A percentile compares a stretch with the other conserved stretches of the same genome.
Evolutionary conservation across 2,888 invertebrate species (phyloP).

Genomic region (Hofmannophila pseudospretella): DNA sequence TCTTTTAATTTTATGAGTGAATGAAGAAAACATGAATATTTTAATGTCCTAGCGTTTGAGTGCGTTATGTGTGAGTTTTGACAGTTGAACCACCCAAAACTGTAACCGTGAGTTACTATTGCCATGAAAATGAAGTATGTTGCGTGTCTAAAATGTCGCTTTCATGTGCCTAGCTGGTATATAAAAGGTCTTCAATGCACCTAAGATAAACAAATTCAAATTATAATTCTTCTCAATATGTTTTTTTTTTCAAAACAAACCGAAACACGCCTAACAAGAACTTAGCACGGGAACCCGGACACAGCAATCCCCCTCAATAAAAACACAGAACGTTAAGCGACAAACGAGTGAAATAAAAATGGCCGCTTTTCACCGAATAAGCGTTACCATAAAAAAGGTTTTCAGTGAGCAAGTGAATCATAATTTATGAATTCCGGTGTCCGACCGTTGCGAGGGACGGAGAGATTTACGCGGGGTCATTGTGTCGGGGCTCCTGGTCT

Average conservation of each 20-base stretch:
- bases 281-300: slow-evolving; percentile 12
- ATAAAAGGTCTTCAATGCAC: too few species aligned
- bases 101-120: too few species aligned
- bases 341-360: slow-evolving; percentile 69
- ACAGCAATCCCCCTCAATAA: slow-evolving; percentile 31
- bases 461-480: slow-evolving; percentile 75
- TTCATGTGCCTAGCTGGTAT: too few species aligned
- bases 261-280: slow-evolving; percentile 13
- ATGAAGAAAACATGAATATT: too few species aligned
- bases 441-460: slow-evolving; percentile 42
- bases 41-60: too few species aligned
- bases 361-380: slow-evolving; percentile 68
- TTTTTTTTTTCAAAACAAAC: slow-evolving; percentile 8
- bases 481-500: slow-evolving; percentile 60
- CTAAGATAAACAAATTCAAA: too few species aligned
- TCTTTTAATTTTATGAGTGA: too few species aligned
- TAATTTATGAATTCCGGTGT: slow-evolving; percentile 78
- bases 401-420: slow-evolving; percentile 77
- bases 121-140: too few species aligned
- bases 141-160: too few species aligned
- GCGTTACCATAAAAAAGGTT: slow-evolving; percentile 76
- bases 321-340: slow-evolving; percentile 42
- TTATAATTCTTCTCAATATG: neutral
- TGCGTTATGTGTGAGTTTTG: too few species aligned
- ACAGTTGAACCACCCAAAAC: too few species aligned